phyloP scores from a whole-genome alignment of 1,140 invertebrate species.

The Monomorium pharaonis region DNA sequence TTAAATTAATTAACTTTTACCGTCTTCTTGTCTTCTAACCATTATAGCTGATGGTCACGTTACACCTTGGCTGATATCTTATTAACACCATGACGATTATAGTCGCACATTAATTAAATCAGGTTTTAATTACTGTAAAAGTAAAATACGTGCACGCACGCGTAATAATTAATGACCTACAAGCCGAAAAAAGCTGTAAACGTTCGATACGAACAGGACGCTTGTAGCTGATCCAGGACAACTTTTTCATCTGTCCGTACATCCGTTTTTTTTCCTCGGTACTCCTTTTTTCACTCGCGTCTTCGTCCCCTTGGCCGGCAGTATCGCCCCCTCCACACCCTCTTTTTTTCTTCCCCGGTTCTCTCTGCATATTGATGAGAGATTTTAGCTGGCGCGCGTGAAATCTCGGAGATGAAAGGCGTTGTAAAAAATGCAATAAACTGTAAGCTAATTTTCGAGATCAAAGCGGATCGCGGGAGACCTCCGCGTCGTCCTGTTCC shows the following conservation, averaged over 20 bases:
- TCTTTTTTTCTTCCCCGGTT: slow-evolving; percentile 50
- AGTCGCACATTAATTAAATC: slow-evolving; percentile 24
- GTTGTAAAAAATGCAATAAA: slow-evolving; percentile 74
- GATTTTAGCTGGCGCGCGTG: slow-evolving; percentile 66
- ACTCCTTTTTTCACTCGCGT: neutral
- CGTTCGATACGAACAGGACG: neutral
- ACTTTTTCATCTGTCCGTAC: slow-evolving; percentile 44
- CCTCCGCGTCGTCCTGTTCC: slow-evolving; percentile 17
- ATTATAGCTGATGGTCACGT: neutral
- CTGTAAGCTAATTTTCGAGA: slow-evolving; percentile 73
- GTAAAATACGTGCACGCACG: slow-evolving; percentile 2
- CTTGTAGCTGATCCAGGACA: slow-evolving; percentile 45
- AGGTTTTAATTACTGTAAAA: slow-evolving; percentile 14
- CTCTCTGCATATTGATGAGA: slow-evolving; percentile 75
- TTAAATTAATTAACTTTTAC: neutral
- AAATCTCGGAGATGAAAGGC: slow-evolving; percentile 71
- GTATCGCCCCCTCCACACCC: slow-evolving; percentile 19
- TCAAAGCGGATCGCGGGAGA: slow-evolving; percentile 67
- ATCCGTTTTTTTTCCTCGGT: slow-evolving; percentile 22
- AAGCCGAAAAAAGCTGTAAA: slow-evolving; percentile 18
- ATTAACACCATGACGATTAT: slow-evolving; percentile 19
- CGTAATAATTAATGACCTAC: slow-evolving; percentile 6
- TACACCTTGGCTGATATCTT: slow-evolving; percentile 12
- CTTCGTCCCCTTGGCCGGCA: neutral
- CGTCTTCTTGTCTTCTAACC: neutral